Conservation (phyloP, 92 coral and sea anemone species). For the Porites lobata region DNA sequence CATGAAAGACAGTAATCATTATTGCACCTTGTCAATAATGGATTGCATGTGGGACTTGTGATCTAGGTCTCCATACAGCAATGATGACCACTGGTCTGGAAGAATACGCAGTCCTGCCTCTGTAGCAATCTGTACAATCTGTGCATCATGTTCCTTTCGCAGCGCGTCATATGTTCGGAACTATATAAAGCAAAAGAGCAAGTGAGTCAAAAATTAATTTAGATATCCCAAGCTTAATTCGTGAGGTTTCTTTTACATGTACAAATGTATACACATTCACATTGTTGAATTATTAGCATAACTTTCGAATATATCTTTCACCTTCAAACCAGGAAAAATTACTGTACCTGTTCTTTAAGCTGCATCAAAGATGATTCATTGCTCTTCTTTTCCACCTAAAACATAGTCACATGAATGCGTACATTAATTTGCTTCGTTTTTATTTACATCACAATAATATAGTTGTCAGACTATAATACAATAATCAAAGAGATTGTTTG, state of each 20-base stretch:
- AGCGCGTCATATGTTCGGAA: conserved; percentile 92
- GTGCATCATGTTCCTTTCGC: conserved; percentile 93
- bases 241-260: too few relatives aligned
- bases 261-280: background rate
- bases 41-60: conserved; percentile 96
- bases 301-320: background rate
- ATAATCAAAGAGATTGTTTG: too few relatives aligned
- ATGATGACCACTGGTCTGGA: conserved; percentile 95
- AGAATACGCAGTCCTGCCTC: conserved; percentile 94
- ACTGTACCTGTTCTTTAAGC: conserved; percentile 90
- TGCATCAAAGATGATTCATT: conserved; percentile 99
- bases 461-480: too few relatives aligned
- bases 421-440: too few relatives aligned
- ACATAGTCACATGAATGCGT: background rate
- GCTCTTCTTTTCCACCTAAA: conserved; percentile 87
- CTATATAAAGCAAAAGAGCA: conserved; percentile 17
- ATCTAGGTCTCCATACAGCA: conserved; percentile 88
- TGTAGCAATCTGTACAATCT: conserved; percentile 91
- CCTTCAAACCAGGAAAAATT: background rate
- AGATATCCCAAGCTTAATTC: too few relatives aligned
- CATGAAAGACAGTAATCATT: background rate
- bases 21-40: conserved; percentile 85
- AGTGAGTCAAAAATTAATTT: too few relatives aligned
- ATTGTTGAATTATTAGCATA: background rate
- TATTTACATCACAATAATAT: too few relatives aligned